Evolutionary conservation across 2,797 vertebrate genomes (phyloP).

Genomic region (Triplophysa yarkandensis): DNA sequence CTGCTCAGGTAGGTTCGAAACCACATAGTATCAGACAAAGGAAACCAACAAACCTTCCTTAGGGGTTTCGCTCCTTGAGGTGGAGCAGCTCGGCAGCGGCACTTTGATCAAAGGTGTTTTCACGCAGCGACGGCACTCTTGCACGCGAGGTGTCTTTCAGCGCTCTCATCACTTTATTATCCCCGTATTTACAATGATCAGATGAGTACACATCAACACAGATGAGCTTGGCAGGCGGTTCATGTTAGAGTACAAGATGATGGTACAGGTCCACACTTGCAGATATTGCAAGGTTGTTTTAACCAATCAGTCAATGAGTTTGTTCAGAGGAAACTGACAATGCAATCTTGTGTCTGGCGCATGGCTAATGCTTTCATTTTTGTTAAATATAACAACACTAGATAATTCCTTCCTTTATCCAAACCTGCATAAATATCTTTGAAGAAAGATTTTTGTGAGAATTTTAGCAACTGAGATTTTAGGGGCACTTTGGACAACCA

Average conservation of each 20-base stretch:
- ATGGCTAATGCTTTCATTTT: background rate
- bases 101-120: conserved; percentile 54
- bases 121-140: conserved; percentile 42
- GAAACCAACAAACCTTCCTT: conserved; percentile 30
- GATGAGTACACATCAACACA: conserved; percentile 52
- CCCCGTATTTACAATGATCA: conserved; percentile 61
- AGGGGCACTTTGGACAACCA: too few species aligned
- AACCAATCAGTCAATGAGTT: background rate
- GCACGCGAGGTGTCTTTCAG: conserved; percentile 54
- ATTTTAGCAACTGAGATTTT: too few species aligned
- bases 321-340: background rate
- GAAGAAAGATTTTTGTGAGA: too few species aligned
- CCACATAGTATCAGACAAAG: conserved; percentile 33
- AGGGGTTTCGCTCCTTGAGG: conserved; percentile 24
- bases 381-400: background rate
- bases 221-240: conserved; percentile 48
- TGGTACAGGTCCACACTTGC: conserved; percentile 9
- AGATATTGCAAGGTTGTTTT: conserved; percentile 29
- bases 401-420: too few species aligned
- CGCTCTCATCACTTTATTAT: conserved; percentile 52
- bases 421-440: too few species aligned
- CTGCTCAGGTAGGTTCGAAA: conserved; percentile 35
- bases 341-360: background rate
- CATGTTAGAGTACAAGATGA: background rate
- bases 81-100: conserved; percentile 34